Evolutionary conservation across 1,140 invertebrate genomes (phyloP).

Genomic region (Oedothorax gibbosus): DNA sequence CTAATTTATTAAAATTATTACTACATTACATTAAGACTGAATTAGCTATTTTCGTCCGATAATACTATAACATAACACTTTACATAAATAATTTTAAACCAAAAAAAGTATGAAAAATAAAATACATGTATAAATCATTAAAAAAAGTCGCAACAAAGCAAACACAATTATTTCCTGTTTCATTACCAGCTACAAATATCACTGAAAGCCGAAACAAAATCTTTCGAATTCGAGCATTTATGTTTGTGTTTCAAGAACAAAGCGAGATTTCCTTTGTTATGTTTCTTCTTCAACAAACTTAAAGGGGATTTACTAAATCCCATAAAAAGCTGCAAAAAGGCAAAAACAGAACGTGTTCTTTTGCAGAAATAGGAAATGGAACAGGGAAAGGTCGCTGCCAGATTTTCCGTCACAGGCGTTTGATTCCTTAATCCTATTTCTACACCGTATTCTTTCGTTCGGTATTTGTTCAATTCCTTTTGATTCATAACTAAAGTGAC

Average conservation of each 20-base stretch:
- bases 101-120: no score
- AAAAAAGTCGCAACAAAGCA: no score
- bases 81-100: no score
- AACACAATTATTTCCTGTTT: no score
- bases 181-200: no score
- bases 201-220: no score
- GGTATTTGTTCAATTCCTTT: not conserved
- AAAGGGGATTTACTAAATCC: conserved; percentile 29
- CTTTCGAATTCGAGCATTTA: no score
- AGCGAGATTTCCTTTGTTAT: conserved; percentile 8
- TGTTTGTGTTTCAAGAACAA: not conserved
- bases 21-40: no score
- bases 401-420: not conserved
- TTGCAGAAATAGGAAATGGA: not conserved
- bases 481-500: not conserved
- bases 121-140: no score
- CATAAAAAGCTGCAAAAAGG: conserved; percentile 10
- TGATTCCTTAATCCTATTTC: not conserved
- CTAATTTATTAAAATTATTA: no score
- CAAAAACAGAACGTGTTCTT: conserved; percentile 16
- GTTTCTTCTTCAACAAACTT: not conserved
- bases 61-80: no score
- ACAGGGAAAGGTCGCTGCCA: not conserved
- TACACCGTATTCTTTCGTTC: not conserved
- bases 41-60: no score